Base-by-base conservation (phyloP, 2,113 vertebrate species). In the Porphyrio hochstetteri region DNA sequence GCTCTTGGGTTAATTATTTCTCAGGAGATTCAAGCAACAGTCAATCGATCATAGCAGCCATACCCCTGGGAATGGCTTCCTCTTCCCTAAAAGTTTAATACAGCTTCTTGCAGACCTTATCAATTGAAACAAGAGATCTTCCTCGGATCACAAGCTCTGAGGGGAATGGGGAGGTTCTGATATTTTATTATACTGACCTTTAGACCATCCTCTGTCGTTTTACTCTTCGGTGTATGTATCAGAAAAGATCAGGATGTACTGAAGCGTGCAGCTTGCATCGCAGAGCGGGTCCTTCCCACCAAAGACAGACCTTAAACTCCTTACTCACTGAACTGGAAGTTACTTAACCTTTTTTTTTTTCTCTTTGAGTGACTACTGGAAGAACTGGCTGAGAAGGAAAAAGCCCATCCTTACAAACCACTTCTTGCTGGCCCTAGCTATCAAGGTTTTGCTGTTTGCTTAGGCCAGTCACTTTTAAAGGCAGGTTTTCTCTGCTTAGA, bases 11-110 rank as follows among this genome's bases (percentile, higher is more conserved):
- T 70, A 42, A 46, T 86, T 11, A 64, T 56, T 52, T 33, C 56
- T 36, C 5, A 0, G 27, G 21, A 17, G 72, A 25, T 5, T 3
- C 8, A n/a, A 64, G 71, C 13, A 17, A 27, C 9, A 4, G 29
- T 0, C 12, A 19, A 15, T 12, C 13, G 5, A 36, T 50, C 71
- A 2, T 0, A 5, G 19, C 50, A 4, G 0, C 0, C 3, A 2
- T 2, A 25, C 18, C 35, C 72, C 20, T 44, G 12, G 16, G 44
- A 3, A 11, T 0, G 0, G 42, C 44, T 59, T n/a, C 71, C 28
- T 28, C 31, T 5, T 19, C 88, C 61, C 69, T 46, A 9, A 2
- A 28, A 67, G 57, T 52, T 77, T 13, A 63, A 27, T 1, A 14
- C 75, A 46, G 60, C 7, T 56, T 46, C 36, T 36, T 78, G 83